These are phyloP conservation scores for Drosophila mimica DNA, from an alignment of 2,888 invertebrate species.

Conservation along the genomic window DNA sequence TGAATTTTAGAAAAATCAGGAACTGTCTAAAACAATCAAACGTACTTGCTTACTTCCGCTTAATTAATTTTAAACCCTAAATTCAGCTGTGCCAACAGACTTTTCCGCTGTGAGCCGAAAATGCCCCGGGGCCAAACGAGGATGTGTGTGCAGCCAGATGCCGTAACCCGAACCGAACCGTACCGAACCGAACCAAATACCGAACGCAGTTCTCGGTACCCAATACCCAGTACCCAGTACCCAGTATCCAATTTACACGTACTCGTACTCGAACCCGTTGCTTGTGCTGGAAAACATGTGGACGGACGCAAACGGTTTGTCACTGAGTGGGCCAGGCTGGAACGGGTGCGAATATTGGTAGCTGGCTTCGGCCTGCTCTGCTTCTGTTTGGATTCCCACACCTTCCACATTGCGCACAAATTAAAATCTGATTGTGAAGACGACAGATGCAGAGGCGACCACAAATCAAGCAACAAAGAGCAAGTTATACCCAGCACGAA, in stretches of 20 bases:
- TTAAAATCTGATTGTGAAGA: constrained; percentile 70
- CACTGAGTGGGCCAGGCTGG: constrained; percentile 35
- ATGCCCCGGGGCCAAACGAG: constrained; percentile 63
- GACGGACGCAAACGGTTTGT: constrained; percentile 44
- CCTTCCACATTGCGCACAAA: constrained; percentile 61
- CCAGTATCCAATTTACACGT: neutral
- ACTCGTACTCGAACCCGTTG: neutral
- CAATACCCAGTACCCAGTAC: neutral
- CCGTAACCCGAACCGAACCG: constrained; percentile 3
- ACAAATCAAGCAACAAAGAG: constrained; percentile 67
- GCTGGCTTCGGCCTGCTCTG: constrained; percentile 18
- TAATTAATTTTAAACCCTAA: constrained; percentile 78
- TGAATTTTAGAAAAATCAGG: constrained; percentile 50
- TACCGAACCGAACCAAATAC: constrained; percentile 6
- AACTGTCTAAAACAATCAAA: constrained; percentile 79
- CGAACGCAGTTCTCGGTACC: neutral
- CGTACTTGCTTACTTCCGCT: constrained; percentile 75
- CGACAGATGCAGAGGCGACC: constrained; percentile 38
- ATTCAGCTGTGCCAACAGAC: constrained; percentile 67
- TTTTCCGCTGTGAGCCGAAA: constrained; percentile 60
- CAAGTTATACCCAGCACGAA: constrained; percentile 45
- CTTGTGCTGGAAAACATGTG: constrained; percentile 29
- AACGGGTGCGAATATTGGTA: constrained; percentile 30
- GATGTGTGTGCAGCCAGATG: constrained; percentile 31
- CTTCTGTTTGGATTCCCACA: constrained; percentile 45